phyloP scores from a whole-genome alignment of 1,140 invertebrate genomes.

The Eubasilissa regina region DNA sequence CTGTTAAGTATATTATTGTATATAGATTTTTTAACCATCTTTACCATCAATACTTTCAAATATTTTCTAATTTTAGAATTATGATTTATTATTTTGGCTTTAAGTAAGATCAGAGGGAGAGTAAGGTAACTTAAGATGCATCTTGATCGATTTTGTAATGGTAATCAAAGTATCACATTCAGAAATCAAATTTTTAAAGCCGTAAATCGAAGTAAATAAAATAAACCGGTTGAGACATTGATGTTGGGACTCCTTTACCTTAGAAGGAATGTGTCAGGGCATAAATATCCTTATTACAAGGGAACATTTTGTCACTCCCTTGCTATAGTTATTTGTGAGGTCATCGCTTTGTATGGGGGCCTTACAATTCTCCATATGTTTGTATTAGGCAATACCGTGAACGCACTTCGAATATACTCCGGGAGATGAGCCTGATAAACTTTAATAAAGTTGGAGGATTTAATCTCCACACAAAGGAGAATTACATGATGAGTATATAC shows the following conservation, averaged over 20 bases:
- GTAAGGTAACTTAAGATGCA: no score
- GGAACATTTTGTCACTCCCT: conserved; percentile 37
- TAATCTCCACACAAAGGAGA: conserved; percentile 19
- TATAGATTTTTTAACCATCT: no score
- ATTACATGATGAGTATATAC: conserved; percentile 9
- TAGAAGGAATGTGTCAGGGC: conserved; percentile 7
- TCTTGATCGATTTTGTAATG: no score
- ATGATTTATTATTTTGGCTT: no score
- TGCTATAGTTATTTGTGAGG: conserved; percentile 26
- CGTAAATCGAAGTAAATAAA: conserved; percentile 9
- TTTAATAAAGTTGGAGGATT: conserved; percentile 21
- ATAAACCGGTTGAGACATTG: conserved; percentile 2
- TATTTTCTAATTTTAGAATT: no score
- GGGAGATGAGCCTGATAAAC: not conserved
- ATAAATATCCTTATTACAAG: conserved; percentile 43
- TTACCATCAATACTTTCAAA: no score
- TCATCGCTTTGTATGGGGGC: conserved; percentile 1
- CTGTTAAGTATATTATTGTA: no score
- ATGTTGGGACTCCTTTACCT: not conserved
- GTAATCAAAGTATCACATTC: not conserved
- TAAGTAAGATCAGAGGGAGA: no score
- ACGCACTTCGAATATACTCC: not conserved
- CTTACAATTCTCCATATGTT: conserved; percentile 9
- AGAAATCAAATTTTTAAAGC: conserved; percentile 23
- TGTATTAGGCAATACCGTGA: conserved; percentile 14